Conservation (phyloP, 2,888 invertebrate species). For the Tyria jacobaeae region DNA sequence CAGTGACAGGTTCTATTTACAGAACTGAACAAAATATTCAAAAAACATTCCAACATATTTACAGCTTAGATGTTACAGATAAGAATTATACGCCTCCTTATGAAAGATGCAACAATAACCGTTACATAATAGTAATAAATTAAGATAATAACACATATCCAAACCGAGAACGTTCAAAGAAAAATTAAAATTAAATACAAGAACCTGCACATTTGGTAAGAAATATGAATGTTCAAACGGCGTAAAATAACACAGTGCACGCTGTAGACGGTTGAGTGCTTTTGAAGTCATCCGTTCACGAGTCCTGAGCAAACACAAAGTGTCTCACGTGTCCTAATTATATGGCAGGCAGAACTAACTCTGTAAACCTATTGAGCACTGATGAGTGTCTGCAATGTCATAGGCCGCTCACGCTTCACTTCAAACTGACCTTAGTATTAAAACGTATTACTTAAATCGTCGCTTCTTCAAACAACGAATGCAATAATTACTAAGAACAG, state of each 20-base stretch:
- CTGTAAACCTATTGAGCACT: slow-evolving; percentile 63
- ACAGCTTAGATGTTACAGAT: neutral
- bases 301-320: slow-evolving; percentile 81
- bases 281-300: slow-evolving; percentile 76
- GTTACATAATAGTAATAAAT: slow-evolving; percentile 34
- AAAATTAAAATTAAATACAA: slow-evolving; percentile 37
- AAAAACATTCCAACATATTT: no score
- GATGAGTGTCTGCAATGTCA: slow-evolving; percentile 64
- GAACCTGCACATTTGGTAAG: slow-evolving; percentile 48
- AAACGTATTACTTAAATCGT: slow-evolving; percentile 61
- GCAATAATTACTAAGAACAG: slow-evolving; percentile 60
- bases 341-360: slow-evolving; percentile 62
- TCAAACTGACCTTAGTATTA: slow-evolving; percentile 66
- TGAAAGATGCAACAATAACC: slow-evolving; percentile 13
- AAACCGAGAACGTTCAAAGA: slow-evolving; percentile 35
- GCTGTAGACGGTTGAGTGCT: slow-evolving; percentile 67
- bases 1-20: no score
- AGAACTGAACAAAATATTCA: no score
- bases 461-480: slow-evolving; percentile 61
- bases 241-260: slow-evolving; percentile 68
- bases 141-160: slow-evolving; percentile 37
- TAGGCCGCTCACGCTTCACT: slow-evolving; percentile 70
- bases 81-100: neutral
- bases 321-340: slow-evolving; percentile 78
- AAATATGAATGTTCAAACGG: slow-evolving; percentile 59